Conservation (phyloP, 2,888 invertebrate genomes). For the Abrostola tripartita region DNA sequence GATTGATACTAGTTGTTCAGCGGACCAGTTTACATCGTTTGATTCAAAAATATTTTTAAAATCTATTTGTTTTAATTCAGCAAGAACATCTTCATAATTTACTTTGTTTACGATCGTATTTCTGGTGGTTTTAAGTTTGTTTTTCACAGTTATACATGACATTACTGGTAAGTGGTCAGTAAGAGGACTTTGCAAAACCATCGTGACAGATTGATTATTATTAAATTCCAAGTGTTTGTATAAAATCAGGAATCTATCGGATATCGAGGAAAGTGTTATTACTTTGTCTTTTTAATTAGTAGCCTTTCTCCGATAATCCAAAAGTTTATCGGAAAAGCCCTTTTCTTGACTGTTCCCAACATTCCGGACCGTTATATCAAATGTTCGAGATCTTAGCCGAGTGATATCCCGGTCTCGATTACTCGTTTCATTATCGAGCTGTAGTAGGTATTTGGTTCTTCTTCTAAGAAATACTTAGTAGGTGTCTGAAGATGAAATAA, state of each 20-base stretch:
- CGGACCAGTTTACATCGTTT: not conserved
- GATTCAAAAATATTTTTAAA: not conserved
- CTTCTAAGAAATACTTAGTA: no score
- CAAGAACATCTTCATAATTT: not conserved
- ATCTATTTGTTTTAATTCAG: not conserved
- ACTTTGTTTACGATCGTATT: not conserved
- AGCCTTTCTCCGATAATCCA: constrained; percentile 23
- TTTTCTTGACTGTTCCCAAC: constrained; percentile 16
- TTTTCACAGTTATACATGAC: not conserved
- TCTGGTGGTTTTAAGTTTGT: not conserved
- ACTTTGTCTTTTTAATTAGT: constrained; percentile 13
- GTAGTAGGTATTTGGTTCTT: no score
- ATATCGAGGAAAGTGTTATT: constrained; percentile 28
- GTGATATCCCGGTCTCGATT: not conserved
- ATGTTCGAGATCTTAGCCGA: not conserved
- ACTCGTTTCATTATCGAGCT: not conserved
- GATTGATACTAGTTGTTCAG: not conserved
- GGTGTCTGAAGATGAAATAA: no score
- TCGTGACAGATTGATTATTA: not conserved
- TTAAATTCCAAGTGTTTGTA: constrained; percentile 24
- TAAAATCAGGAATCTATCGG: constrained; percentile 22
- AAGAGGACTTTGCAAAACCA: not conserved
- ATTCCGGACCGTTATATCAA: constrained; percentile 15
- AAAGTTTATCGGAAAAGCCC: constrained; percentile 25
- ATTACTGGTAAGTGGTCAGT: not conserved